phyloP scores from a whole-genome alignment of 2,797 vertebrate species.

The Chaenodraco wilsoni region DNA sequence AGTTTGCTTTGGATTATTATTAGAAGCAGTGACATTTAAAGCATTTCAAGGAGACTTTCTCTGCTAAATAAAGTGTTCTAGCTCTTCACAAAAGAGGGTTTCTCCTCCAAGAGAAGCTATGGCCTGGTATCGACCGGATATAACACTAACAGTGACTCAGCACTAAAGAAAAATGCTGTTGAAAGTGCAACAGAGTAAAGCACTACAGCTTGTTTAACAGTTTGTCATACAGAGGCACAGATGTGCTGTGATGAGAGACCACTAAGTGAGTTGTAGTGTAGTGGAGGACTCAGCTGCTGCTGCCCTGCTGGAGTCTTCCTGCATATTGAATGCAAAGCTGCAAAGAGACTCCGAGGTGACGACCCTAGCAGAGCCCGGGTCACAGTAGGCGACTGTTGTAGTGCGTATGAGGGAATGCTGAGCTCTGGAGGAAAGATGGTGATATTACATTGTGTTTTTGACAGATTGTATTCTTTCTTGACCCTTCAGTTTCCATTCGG shows the following conservation, averaged over 20 bases:
- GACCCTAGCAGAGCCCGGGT: conserved; percentile 34
- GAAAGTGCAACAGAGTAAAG: conserved; percentile 28
- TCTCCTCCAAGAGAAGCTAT: too few species aligned
- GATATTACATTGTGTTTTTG: conserved; percentile 60
- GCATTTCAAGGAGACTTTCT: conserved; percentile 2
- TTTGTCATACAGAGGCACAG: conserved; percentile 31
- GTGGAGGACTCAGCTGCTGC: conserved; percentile 27
- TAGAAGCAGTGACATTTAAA: conserved; percentile 5
- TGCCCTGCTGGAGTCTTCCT: conserved; percentile 31
- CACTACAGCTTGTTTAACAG: conserved; percentile 29
- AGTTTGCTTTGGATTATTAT: conserved; percentile 2
- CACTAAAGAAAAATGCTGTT: conserved; percentile 14
- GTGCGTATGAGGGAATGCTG: conserved; percentile 52
- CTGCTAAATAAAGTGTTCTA: conserved; percentile 2
- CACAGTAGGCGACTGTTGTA: conserved; percentile 45
- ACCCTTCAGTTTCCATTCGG: conserved; percentile 6
- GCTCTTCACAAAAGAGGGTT: conserved; percentile 1
- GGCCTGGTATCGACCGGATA: conserved; percentile 11
- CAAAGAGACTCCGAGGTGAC: conserved; percentile 25
- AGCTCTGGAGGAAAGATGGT: conserved; percentile 64
- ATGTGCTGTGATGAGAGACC: conserved; percentile 36
- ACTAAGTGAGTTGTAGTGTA: conserved; percentile 27
- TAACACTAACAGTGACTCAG: conserved; percentile 25
- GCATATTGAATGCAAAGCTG: conserved; percentile 35
- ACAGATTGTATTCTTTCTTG: neutral